Evolutionary conservation across 1,140 invertebrate genomes (phyloP), one percentile per base, ranked within the genome.

Genomic region (Teleogryllus occipitalis): DNA sequence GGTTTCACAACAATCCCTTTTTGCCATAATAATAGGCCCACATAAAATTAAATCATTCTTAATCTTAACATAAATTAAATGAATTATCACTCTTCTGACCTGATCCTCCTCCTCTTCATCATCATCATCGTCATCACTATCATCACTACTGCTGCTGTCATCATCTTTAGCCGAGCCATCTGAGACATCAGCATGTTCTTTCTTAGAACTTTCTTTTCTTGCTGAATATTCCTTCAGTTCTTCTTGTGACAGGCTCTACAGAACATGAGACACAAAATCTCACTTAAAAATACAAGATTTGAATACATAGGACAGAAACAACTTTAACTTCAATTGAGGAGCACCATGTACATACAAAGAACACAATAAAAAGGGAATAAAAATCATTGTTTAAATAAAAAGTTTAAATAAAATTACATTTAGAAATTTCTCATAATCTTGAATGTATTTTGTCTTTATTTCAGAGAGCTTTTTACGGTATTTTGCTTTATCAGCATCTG

Each of bases 361-460:
- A 21, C 18, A 47, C 10, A 21, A 49, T 8, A 10, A 39, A 39
- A 39, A 8, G 7, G 8, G 27, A 6, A n/a, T 21, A 49, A 8
- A 48, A 7, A 14, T 48, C 7, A 27, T 18, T 77, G 18, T 75
- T 18, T 18, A 77, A 22, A 8, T 7, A 18, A 1, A 14, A 12
- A 22, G 7, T 3, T n/a, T 21, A 49, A 10, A 8, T 49, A 8
- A 15, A 47, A 79, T 82, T 82, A 85, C 86, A 80, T 85, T 85
- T n/a, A 87, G 81, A 80, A 87, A 88, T 74, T 85, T 84, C 79
- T 87, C 84, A 80, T 87, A 85, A 14, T 87, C 85, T 73, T 84
- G 82, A 75, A 87, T 86, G 81, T 88, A 88, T 75, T 84, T 83
- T 39, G 85, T 79, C 77, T 85, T 85, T 8, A 84, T 81, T 54